A percentile compares a stretch with the other conserved stretches of the same genome.
Evolutionary conservation across 2,797 vertebrate species (phyloP).

Genomic region (Epinephelus coioides): DNA sequence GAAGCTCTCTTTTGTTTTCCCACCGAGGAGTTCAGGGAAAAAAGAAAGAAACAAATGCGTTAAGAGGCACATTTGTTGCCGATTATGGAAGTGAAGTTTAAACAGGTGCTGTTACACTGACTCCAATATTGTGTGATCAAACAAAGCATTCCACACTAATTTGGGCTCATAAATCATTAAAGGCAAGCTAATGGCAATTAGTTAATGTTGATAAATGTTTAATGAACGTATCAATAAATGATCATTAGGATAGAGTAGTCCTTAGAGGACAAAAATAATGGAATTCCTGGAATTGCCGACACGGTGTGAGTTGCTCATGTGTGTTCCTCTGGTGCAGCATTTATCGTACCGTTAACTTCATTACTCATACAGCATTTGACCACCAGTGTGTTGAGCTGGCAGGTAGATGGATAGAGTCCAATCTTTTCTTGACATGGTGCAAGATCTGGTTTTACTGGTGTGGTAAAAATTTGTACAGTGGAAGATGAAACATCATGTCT

Average conservation of each 20-base stretch:
- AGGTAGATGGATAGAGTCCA: neutral
- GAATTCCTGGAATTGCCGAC: conserved; percentile 43
- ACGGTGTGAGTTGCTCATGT: neutral
- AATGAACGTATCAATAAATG: conserved; percentile 77
- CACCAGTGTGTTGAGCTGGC: no score
- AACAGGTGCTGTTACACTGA: conserved; percentile 32
- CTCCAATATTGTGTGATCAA: conserved; percentile 41
- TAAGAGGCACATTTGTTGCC: conserved; percentile 19
- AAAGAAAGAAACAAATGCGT: conserved; percentile 1
- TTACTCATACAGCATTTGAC: no score
- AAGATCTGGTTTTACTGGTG: neutral
- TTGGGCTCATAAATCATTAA: conserved; percentile 73
- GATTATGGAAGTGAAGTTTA: conserved; percentile 23
- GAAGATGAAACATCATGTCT: conserved; percentile 33
- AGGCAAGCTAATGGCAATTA: conserved; percentile 66
- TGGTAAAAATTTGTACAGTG: neutral
- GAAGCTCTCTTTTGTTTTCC: conserved; percentile 33
- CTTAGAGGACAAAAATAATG: conserved; percentile 51
- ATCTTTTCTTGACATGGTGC: neutral
- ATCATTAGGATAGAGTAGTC: conserved; percentile 58
- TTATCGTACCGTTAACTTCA: neutral
- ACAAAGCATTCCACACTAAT: conserved; percentile 59
- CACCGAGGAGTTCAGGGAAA: conserved; percentile 1
- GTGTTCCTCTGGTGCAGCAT: neutral
- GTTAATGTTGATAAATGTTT: conserved; percentile 77